Evolutionary conservation across 2,888 invertebrate species (phyloP).

Genomic region (Epinotia nisella): DNA sequence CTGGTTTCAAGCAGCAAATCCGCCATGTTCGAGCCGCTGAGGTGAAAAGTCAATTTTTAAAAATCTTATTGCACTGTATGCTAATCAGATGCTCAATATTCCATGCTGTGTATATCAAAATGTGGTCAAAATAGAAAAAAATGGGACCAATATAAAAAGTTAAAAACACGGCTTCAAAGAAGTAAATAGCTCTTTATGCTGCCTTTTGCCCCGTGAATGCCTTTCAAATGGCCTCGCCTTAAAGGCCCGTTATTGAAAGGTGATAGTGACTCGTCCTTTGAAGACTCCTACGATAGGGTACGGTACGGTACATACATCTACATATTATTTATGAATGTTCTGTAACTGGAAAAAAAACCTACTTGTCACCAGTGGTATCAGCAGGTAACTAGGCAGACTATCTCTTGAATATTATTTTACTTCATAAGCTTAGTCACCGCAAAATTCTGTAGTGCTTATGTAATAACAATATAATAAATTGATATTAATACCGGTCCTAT

Average conservation of each 20-base stretch:
- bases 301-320: too few species aligned
- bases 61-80: not conserved
- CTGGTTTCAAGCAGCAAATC: too few species aligned
- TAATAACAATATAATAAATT: too few species aligned
- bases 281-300: not conserved
- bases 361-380: too few species aligned
- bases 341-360: too few species aligned
- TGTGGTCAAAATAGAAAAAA: not conserved
- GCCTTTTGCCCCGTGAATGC: conserved; percentile 19
- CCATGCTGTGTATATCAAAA: not conserved
- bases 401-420: too few species aligned
- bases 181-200: conserved; percentile 15
- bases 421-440: too few species aligned
- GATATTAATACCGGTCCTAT: too few species aligned
- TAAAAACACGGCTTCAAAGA: conserved; percentile 12
- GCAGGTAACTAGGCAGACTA: too few species aligned
- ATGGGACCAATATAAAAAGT: not conserved
- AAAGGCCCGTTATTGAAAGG: conserved; percentile 6
- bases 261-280: conserved; percentile 5
- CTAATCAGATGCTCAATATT: not conserved
- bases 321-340: too few species aligned
- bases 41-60: not conserved
- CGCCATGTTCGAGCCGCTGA: too few species aligned
- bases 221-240: conserved; percentile 18
- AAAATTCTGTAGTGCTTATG: too few species aligned